Evolutionary conservation across 2,113 vertebrate genomes (phyloP).

Genomic region (Trogon melanurus): DNA sequence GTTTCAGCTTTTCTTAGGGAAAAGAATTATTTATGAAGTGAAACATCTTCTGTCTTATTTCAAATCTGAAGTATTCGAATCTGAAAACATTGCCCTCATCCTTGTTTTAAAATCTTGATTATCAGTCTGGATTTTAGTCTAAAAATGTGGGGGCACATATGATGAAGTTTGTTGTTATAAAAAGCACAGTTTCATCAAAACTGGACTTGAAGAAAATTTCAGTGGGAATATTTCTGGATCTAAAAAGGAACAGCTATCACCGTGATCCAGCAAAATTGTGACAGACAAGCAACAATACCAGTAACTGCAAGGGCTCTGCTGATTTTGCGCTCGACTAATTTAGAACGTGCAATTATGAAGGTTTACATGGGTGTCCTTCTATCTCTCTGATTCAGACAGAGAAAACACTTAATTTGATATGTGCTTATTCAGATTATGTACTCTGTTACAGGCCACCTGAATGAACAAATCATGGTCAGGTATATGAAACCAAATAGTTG

Average conservation of each 20-base stretch:
- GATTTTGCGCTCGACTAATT: not conserved
- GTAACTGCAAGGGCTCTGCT: not conserved
- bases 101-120: not conserved
- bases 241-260: not conserved
- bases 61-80: not conserved
- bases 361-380: too few species aligned
- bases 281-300: not conserved
- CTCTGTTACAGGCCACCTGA: not conserved
- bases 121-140: not conserved
- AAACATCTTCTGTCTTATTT: not conserved
- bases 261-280: not conserved
- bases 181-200: fast-evolving
- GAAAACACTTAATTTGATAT: not conserved
- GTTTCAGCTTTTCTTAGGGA: not conserved
- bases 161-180: not conserved
- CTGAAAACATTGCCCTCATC: not conserved
- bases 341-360: not conserved
- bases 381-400: not conserved
- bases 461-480: not conserved
- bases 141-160: not conserved
- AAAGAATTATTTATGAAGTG: not conserved
- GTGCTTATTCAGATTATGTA: fast-evolving
- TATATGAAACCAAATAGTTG: not conserved
- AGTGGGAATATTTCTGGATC: not conserved
- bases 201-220: not conserved